Conservation (phyloP, 1,140 invertebrate genomes). For the Formica exsecta region DNA sequence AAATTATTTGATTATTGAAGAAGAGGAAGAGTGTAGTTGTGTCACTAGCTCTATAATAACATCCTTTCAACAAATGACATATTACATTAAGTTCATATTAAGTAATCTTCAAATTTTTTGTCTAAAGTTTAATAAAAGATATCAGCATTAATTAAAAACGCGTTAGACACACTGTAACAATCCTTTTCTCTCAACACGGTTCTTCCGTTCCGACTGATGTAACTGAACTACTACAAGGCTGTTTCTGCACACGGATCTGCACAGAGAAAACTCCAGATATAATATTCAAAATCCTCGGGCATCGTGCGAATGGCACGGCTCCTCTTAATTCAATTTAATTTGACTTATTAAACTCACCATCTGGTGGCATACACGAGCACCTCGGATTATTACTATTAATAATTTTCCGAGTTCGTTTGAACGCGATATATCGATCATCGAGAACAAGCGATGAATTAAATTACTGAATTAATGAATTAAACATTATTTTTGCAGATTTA, state of each 20-base stretch:
- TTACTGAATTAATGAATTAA: background rate
- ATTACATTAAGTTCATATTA: background rate
- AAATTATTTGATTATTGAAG: constrained; percentile 1
- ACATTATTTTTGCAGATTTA: constrained; percentile 29
- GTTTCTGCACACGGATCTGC: constrained; percentile 38
- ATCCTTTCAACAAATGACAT: background rate
- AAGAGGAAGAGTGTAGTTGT: background rate
- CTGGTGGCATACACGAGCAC: constrained; percentile 69
- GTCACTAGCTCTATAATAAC: background rate
- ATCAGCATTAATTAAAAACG: constrained; percentile 60
- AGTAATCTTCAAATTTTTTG: background rate
- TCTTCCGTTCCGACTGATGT: constrained; percentile 44
- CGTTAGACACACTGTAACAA: constrained; percentile 3
- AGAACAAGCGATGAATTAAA: constrained; percentile 20
- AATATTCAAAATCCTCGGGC: constrained; percentile 73
- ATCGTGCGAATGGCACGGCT: constrained; percentile 58
- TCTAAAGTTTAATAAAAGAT: background rate
- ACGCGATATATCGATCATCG: constrained; percentile 9
- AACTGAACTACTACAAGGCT: constrained; percentile 52
- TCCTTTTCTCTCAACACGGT: background rate
- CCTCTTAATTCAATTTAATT: constrained; percentile 78
- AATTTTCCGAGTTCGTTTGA: constrained; percentile 68
- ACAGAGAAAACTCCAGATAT: constrained; percentile 71
- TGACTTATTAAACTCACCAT: constrained; percentile 80
- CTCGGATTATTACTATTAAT: constrained; percentile 72